phyloP scores from a whole-genome alignment of 2,888 invertebrate genomes.

The Aethes cnicana region DNA sequence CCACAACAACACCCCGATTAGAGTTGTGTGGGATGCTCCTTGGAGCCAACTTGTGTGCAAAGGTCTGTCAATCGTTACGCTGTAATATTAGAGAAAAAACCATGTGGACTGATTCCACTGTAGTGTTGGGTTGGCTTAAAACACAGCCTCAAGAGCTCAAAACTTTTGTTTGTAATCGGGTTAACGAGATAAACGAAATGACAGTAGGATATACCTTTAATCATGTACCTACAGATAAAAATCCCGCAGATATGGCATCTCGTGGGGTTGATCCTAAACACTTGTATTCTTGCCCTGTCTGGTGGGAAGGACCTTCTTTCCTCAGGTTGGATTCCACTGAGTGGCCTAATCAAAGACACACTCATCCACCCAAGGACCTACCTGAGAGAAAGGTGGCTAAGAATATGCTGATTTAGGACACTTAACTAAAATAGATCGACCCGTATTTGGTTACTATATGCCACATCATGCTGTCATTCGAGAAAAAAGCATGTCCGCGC shows the following conservation, averaged over 20 bases:
- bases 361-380: neutral
- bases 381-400: neutral
- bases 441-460: neutral
- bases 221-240: too few species aligned
- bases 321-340: neutral
- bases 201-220: too few species aligned
- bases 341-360: neutral
- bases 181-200: too few species aligned
- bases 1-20: constrained; percentile 35
- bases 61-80: too few species aligned
- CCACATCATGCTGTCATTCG: neutral
- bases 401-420: constrained; percentile 16
- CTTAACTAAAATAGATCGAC: neutral
- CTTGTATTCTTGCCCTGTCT: neutral
- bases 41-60: constrained; percentile 32
- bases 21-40: constrained; percentile 39
- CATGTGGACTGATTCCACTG: neutral
- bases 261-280: neutral
- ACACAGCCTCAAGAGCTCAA: neutral
- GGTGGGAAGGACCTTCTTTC: neutral
- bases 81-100: neutral
- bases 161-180: neutral
- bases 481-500: too few species aligned
- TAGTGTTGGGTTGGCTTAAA: too few species aligned
- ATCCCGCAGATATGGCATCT: too few species aligned